Conservation (phyloP, 2,797 vertebrate species). For the Tarsius wallacei region DNA sequence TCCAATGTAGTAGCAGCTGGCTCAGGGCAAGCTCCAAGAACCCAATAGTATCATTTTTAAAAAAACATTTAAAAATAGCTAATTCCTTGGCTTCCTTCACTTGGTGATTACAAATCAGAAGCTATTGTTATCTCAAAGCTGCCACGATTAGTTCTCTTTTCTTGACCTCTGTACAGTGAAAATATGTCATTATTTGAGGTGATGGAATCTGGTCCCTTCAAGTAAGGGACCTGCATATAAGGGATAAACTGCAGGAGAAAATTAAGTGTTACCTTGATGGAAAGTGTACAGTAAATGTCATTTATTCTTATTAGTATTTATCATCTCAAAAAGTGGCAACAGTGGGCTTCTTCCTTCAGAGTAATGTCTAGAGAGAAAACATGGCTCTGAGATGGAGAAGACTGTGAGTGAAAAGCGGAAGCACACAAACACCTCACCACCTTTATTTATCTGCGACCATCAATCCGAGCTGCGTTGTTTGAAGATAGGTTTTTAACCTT, state of each 20-base stretch:
- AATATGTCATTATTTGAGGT: constrained; percentile 83
- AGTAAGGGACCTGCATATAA: constrained; percentile 89
- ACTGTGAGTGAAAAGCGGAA: not conserved
- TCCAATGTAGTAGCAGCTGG: constrained; percentile 32
- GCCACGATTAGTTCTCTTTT: constrained; percentile 86
- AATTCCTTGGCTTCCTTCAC: constrained; percentile 88
- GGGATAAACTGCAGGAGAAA: constrained; percentile 78
- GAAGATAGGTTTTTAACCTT: constrained; percentile 76
- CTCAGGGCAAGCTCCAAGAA: constrained; percentile 72
- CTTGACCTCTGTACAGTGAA: constrained; percentile 80
- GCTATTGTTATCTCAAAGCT: constrained; percentile 86
- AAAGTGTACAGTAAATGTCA: constrained; percentile 77
- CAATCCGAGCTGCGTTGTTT: constrained; percentile 53
- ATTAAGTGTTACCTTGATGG: constrained; percentile 79
- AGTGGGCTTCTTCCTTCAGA: not conserved
- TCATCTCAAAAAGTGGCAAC: constrained; percentile 56
- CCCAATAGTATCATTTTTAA: constrained; percentile 71
- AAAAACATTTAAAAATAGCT: constrained; percentile 80
- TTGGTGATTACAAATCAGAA: constrained; percentile 90
- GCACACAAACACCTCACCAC: not conserved
- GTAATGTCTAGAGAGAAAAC: not conserved
- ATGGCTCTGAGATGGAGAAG: not conserved
- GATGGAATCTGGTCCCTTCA: constrained; percentile 85
- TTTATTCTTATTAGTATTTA: constrained; percentile 78
- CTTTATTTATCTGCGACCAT: not conserved